Evolutionary conservation across 2,888 invertebrate species (phyloP).

Genomic region (Diploptera punctata): DNA sequence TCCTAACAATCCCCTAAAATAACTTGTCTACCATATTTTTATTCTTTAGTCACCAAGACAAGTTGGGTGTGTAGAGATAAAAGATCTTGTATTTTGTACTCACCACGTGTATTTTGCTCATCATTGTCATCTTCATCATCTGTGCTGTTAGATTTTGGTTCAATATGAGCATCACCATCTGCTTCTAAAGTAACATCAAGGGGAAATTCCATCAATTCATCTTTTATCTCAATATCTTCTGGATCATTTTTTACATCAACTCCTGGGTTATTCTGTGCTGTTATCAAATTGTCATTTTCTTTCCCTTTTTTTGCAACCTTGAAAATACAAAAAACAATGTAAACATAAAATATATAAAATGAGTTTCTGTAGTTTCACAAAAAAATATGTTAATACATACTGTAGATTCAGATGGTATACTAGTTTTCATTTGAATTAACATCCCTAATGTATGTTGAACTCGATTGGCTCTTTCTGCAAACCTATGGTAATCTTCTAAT

Average conservation of each 20-base stretch:
- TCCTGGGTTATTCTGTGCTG: background rate
- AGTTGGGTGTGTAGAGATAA: background rate
- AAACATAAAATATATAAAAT: background rate
- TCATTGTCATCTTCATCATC: background rate
- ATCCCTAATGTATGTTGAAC: conserved; percentile 39
- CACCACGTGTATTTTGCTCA: background rate
- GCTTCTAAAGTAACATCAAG: conserved; percentile 34
- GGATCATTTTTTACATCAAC: conserved; percentile 32
- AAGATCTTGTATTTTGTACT: background rate
- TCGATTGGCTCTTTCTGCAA: conserved; percentile 39
- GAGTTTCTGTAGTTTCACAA: background rate
- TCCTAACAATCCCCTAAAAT: no score
- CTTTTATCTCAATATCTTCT: conserved; percentile 35
- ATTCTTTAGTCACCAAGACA: no score
- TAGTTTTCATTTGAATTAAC: conserved; percentile 28
- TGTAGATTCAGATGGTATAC: background rate
- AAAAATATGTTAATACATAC: background rate
- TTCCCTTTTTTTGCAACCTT: background rate
- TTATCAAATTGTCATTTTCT: background rate
- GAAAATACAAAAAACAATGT: background rate
- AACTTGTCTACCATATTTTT: no score
- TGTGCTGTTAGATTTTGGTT: conserved; percentile 21
- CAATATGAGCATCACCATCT: conserved; percentile 29
- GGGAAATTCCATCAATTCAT: conserved; percentile 37
- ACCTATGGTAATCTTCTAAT: conserved; percentile 38